Percentiles rank a stretch among this genome's conserved stretches.
Evolutionary conservation across 2,113 vertebrate genomes (phyloP).

Genomic region (Pelodiscus sinensis): DNA sequence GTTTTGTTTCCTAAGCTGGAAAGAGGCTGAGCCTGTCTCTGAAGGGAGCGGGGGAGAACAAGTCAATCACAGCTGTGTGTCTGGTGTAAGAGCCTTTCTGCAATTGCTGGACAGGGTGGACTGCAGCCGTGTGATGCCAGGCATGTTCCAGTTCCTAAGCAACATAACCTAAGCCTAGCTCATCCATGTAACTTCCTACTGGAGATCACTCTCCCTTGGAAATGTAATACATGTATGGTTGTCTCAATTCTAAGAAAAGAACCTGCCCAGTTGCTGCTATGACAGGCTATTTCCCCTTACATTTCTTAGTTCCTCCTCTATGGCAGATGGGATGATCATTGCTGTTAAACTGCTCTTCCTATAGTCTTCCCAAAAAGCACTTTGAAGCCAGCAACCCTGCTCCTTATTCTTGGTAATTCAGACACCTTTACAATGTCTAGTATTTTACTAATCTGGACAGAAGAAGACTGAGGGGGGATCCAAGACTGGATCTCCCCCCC

Average conservation of each 20-base stretch:
- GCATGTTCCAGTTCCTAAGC: background rate
- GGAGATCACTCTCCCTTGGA: accelerated
- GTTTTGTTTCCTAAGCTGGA: background rate
- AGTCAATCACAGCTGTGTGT: accelerated
- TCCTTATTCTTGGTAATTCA: background rate
- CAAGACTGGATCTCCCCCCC: background rate
- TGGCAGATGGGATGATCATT: background rate
- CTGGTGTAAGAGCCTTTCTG: background rate
- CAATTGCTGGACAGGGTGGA: background rate
- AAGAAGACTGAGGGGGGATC: background rate
- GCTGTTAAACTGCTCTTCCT: background rate
- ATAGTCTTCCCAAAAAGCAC: background rate
- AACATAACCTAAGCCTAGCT: background rate
- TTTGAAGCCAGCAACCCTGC: background rate
- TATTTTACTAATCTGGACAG: background rate
- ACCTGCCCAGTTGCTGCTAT: background rate
- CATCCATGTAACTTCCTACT: background rate
- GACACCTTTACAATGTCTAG: background rate
- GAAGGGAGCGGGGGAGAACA: background rate
- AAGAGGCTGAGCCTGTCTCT: background rate
- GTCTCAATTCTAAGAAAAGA: background rate
- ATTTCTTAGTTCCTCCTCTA: background rate
- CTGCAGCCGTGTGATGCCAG: accelerated
- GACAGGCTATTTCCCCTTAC: background rate
- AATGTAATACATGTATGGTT: accelerated